These are phyloP conservation scores for Fistularia commersonii DNA, from an alignment of 2,797 vertebrate genomes.

Conservation along the genomic window DNA sequence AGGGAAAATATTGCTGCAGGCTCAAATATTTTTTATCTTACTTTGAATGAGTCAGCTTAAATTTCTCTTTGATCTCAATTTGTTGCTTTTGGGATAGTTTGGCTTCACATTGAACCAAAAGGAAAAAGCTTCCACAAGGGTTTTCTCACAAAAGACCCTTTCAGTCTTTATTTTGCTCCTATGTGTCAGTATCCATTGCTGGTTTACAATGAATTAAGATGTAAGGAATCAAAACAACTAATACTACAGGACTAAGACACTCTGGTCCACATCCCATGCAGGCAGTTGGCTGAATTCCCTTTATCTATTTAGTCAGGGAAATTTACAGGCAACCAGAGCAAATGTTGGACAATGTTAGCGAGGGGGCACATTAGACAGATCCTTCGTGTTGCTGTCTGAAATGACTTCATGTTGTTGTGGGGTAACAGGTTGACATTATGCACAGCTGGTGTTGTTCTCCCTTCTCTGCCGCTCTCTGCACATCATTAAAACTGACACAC, in stretches of 20 bases:
- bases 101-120: conserved; percentile 67
- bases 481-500: conserved; percentile 64
- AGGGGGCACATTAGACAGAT: conserved; percentile 62
- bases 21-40: conserved; percentile 79
- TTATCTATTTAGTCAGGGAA: conserved; percentile 47
- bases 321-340: conserved; percentile 51
- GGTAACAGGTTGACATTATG: conserved; percentile 64
- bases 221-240: conserved; percentile 46
- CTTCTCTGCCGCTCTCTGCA: conserved; percentile 34
- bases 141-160: conserved; percentile 67
- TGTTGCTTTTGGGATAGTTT: conserved; percentile 75
- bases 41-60: conserved; percentile 85
- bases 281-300: conserved; percentile 32
- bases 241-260: conserved; percentile 36
- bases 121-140: conserved; percentile 67
- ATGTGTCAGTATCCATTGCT: conserved; percentile 58
- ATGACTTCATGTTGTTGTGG: conserved; percentile 45
- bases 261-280: conserved; percentile 29
- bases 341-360: conserved; percentile 56
- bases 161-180: conserved; percentile 62
- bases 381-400: conserved; percentile 51
- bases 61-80: conserved; percentile 86
- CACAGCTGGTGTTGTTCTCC: conserved; percentile 76
- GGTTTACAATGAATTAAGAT: conserved; percentile 46
- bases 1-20: conserved; percentile 78